These are phyloP conservation scores for Drosophila silvestris DNA, from an alignment of 2,888 invertebrate species.

Conservation along the genomic window DNA sequence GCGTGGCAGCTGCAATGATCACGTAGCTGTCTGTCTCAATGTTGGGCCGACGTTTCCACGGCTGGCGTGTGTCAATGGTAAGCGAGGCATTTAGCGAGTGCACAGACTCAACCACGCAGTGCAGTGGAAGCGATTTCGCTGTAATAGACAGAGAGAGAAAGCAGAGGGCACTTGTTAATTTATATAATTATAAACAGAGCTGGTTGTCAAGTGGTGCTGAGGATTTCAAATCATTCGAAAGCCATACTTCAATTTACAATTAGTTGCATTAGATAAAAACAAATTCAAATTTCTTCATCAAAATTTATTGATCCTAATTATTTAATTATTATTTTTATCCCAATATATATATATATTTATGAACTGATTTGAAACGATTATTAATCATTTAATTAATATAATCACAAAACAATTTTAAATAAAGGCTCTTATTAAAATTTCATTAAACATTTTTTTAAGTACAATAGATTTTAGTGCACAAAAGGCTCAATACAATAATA, in stretches of 20 bases:
- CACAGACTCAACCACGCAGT: constrained; percentile 97
- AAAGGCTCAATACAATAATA: neutral
- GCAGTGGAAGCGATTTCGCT: constrained; percentile 95
- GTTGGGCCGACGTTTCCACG: constrained; percentile 89
- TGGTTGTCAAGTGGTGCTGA: neutral
- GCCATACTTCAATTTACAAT: constrained; percentile 3
- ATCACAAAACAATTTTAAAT: neutral
- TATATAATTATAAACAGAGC: constrained; percentile 12
- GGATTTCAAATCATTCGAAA: neutral
- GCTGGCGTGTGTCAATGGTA: constrained; percentile 87
- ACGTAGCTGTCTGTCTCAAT: constrained; percentile 98
- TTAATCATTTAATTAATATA: neutral
- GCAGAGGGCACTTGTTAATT: constrained; percentile 3
- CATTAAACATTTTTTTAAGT: neutral
- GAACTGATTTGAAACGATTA: neutral
- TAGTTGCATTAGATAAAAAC: neutral
- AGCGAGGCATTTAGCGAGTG: constrained; percentile 88
- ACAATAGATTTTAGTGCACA: neutral
- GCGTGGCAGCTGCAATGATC: constrained; percentile 96
- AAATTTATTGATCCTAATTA: too few relatives aligned
- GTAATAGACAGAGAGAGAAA: constrained; percentile 43
- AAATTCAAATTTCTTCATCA: neutral
- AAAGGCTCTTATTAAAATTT: neutral
- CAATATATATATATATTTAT: neutral
- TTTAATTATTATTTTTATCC: neutral